These are phyloP conservation scores for Epistrophella euchroma DNA, from an alignment of 2,888 invertebrate species.

Conservation along the genomic window DNA sequence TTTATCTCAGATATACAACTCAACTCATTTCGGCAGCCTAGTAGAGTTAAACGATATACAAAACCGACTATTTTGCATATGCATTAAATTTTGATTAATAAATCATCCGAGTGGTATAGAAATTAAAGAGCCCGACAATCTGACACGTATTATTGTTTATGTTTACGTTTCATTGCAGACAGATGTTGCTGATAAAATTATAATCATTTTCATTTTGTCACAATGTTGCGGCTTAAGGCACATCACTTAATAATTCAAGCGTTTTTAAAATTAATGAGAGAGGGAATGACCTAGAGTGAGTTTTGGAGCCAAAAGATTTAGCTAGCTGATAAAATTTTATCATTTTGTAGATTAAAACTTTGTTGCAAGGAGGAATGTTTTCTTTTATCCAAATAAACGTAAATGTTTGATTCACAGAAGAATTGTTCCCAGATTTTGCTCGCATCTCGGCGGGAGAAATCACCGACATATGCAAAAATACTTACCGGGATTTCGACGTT, in stretches of 20 bases:
- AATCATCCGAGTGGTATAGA: background rate
- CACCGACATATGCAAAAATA: no score
- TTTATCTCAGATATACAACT: no score
- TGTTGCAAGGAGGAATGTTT: background rate
- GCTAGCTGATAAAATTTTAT: background rate
- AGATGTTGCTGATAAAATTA: constrained; percentile 17
- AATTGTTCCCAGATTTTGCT: no score
- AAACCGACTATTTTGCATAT: background rate
- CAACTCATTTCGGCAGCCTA: background rate
- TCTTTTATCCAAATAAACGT: no score
- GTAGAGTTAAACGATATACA: background rate
- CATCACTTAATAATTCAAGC: background rate
- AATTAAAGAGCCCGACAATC: background rate
- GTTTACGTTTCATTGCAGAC: constrained; percentile 36
- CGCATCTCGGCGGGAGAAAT: no score
- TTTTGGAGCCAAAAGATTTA: constrained; percentile 10
- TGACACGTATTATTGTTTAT: constrained; percentile 18
- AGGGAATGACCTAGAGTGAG: background rate
- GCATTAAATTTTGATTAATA: constrained; percentile 19
- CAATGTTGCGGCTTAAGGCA: constrained; percentile 26
- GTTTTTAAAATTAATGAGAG: background rate
- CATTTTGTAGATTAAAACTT: background rate
- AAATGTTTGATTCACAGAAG: no score
- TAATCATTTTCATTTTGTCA: background rate
- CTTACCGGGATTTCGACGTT: no score